Percentiles rank a stretch among this genome's conserved stretches.
These are phyloP conservation scores for Cepaea hortensis DNA, from an alignment of 2,888 invertebrate species.

Conservation along the genomic window DNA sequence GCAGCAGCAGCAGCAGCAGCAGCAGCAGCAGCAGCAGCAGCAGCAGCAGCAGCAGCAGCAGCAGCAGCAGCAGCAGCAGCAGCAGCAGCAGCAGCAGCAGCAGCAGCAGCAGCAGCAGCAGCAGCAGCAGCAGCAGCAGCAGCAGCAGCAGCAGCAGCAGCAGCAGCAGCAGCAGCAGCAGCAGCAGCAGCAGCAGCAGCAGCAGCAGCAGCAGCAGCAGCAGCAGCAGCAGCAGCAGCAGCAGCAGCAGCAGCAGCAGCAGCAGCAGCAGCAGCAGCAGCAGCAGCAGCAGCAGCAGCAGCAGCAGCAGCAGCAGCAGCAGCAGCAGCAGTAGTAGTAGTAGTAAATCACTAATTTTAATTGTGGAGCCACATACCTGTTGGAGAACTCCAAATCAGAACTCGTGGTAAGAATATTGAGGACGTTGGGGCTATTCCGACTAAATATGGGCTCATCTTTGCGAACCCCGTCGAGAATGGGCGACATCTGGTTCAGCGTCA, in stretches of 20 bases:
- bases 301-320: neutral
- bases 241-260: neutral
- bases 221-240: neutral
- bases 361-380: slow-evolving; percentile 66
- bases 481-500: slow-evolving; percentile 19
- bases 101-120: neutral
- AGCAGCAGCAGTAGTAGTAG: neutral
- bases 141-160: neutral
- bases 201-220: neutral
- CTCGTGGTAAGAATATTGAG: slow-evolving; percentile 74
- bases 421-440: slow-evolving; percentile 74
- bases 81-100: neutral
- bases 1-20: neutral
- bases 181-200: neutral
- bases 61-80: neutral
- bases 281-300: neutral
- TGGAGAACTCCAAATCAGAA: slow-evolving; percentile 74
- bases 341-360: neutral
- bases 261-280: neutral
- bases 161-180: neutral
- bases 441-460: slow-evolving; percentile 74
- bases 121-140: neutral
- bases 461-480: slow-evolving; percentile 55
- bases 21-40: neutral
- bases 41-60: neutral